Evolutionary conservation across 2,113 vertebrate genomes (phyloP).

Genomic region (Diphyllodes magnificus): DNA sequence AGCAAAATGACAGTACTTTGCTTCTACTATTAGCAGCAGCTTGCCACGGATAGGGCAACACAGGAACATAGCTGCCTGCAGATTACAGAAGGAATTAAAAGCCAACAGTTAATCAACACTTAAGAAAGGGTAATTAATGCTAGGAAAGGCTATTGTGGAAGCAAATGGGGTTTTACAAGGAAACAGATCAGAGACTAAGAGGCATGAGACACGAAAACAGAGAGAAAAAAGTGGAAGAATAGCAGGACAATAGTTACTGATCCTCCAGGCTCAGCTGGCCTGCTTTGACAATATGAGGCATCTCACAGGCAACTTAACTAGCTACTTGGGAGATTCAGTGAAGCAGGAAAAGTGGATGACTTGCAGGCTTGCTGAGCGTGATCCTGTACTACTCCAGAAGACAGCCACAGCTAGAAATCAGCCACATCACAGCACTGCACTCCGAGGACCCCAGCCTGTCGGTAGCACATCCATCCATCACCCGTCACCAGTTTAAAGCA

Average conservation of each 20-base stretch:
- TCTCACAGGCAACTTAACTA: not conserved
- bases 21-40: not conserved
- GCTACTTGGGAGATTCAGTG: not conserved
- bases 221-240: not conserved
- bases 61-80: not conserved
- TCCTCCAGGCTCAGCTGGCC: not conserved
- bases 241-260: not conserved
- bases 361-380: not conserved
- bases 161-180: not conserved
- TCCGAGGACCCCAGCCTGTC: not conserved
- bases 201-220: not conserved
- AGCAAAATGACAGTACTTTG: not conserved
- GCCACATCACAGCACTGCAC: not conserved
- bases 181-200: not conserved
- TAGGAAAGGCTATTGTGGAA: not conserved
- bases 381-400: not conserved
- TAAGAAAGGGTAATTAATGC: not conserved
- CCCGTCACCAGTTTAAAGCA: not conserved
- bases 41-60: not conserved
- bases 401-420: not conserved
- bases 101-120: not conserved
- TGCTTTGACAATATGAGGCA: not conserved
- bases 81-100: not conserved
- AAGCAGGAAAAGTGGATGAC: not conserved
- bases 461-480: not conserved